Percentiles rank a stretch among this genome's conserved stretches.
phyloP scores from a whole-genome alignment of 2,797 vertebrate genomes.

The Thripadectes ignobilis region DNA sequence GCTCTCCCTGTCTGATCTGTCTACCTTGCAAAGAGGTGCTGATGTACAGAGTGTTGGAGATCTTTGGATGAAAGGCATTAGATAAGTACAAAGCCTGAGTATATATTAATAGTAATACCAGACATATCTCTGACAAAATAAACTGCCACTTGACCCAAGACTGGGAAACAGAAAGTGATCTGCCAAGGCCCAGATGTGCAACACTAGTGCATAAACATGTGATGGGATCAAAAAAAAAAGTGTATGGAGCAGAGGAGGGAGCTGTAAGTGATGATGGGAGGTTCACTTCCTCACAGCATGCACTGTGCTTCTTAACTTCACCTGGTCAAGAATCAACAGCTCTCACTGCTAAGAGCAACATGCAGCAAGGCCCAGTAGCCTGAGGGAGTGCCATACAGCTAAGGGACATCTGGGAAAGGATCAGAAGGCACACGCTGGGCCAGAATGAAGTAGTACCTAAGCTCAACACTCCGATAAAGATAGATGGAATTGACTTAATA shows the following conservation, averaged over 20 bases:
- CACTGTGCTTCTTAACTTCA: background rate
- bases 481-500: background rate
- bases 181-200: background rate
- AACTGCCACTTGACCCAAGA: slow-evolving; percentile 12
- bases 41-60: background rate
- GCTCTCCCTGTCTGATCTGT: background rate
- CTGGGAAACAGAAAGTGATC: background rate
- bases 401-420: background rate
- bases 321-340: background rate
- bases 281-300: background rate
- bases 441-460: background rate
- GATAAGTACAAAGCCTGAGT: background rate
- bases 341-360: background rate
- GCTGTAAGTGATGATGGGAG: background rate
- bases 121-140: background rate
- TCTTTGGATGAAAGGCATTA: background rate
- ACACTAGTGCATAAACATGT: background rate
- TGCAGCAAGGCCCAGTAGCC: background rate
- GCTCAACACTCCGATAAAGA: background rate
- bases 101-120: background rate
- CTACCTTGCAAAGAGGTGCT: background rate
- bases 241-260: background rate
- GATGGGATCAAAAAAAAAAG: background rate
- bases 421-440: background rate
- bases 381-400: background rate